Evolutionary conservation across 2,797 vertebrate species (phyloP), one percentile per base, ranked within the genome.

Genomic region (Lycodopsis pacificus): DNA sequence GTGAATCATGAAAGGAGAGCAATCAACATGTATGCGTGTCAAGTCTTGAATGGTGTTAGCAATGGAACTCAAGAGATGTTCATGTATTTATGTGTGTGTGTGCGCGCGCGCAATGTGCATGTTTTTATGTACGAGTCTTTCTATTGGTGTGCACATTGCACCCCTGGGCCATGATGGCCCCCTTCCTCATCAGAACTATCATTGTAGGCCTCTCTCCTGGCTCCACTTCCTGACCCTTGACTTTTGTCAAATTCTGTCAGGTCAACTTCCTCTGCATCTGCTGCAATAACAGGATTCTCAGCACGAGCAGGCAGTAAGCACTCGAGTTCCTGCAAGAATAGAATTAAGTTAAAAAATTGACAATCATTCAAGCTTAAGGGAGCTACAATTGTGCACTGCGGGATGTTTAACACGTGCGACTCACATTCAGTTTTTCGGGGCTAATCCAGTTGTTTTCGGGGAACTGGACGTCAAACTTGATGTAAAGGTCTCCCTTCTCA

Each of bases 361-460:
- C 2, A 59, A 56, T 83, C 53, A 76, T 17, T 51, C 53, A 27
- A 49, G 13, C 3, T 46, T 19, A 38, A 4, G 54, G 3, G 8
- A 53, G 5, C 13, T 62, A 22, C 65, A 48, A 77, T 15, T 32
- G 27, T 56, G 34, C 20, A 62, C 32, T 48, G 19, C 1, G 0
- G 3, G 7, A 59, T 9, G 7, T 54, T 74, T 42, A 3, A 59
- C 1, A 8, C 56, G 4, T 49, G 3, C 0, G 7, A 91, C 96
- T 97, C 88, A 99, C 98, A 82, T 97, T 97, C 82, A 99, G 96
- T 89, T 99, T 99, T 80, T 99, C 98, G 32, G 97, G 95, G 92
- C 96, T 97, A 86, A 99, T 99, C 97, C 98, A 99, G 95, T 99
- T 98, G 91, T 98, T 99, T 89, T 98, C 97, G 75, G 98, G 98